Evolutionary conservation across 2,888 invertebrate species (phyloP).

Genomic region (Cantharis rufa): DNA sequence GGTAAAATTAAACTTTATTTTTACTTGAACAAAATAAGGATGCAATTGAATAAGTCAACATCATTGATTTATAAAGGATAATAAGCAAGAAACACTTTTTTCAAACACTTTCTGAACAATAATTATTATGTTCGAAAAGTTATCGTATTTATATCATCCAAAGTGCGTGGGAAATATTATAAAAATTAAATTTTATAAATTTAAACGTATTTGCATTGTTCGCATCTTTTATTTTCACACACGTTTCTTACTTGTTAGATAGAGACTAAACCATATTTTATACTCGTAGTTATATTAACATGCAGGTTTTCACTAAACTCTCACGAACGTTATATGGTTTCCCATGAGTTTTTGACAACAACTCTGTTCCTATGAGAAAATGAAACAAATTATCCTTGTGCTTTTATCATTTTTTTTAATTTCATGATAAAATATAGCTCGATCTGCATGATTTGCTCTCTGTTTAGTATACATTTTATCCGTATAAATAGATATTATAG

Average conservation of each 20-base stretch:
- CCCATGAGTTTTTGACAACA: constrained; percentile 31
- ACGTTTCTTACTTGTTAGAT: not conserved
- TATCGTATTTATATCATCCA: constrained; percentile 16
- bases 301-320: constrained; percentile 20
- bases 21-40: too few relatives aligned
- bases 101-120: too few relatives aligned
- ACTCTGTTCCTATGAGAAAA: constrained; percentile 31
- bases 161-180: constrained; percentile 31
- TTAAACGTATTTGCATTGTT: not conserved
- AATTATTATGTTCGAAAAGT: not conserved
- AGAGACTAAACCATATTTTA: not conserved
- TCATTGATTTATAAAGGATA: too few relatives aligned
- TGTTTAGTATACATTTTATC: not conserved
- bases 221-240: not conserved
- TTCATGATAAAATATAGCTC: not conserved
- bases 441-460: not conserved
- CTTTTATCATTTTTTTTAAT: constrained; percentile 15
- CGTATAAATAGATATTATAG: not conserved
- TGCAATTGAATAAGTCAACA: too few relatives aligned
- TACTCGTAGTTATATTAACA: constrained; percentile 18
- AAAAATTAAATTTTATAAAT: constrained; percentile 19
- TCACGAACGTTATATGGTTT: constrained; percentile 17
- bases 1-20: too few relatives aligned
- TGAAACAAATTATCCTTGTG: constrained; percentile 30
- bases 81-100: too few relatives aligned